phyloP scores from a whole-genome alignment of 2,888 invertebrate species.

The Lathronympha strigana region DNA sequence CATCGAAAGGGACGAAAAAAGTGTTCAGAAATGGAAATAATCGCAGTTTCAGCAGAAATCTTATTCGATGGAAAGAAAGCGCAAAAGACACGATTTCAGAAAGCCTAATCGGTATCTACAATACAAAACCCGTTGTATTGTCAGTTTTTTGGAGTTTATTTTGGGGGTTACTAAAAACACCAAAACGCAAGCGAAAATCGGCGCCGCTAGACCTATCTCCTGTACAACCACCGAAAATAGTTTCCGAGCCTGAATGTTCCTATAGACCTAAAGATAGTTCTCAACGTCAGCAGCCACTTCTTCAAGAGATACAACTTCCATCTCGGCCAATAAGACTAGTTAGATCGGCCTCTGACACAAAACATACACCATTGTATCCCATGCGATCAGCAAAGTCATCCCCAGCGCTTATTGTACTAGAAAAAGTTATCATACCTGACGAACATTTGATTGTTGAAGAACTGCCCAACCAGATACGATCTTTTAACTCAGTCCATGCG shows the following conservation, averaged over 20 bases:
- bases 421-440: neutral
- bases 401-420: neutral
- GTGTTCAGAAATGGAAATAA: neutral
- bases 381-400: neutral
- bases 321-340: neutral
- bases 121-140: neutral
- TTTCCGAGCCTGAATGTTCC: constrained; percentile 6
- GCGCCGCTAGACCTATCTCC: neutral
- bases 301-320: neutral
- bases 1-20: neutral
- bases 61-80: neutral
- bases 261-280: neutral
- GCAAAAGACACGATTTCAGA: neutral
- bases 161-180: neutral
- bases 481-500: neutral
- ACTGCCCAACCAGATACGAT: neutral
- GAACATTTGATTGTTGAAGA: neutral
- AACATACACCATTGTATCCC: neutral
- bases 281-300: neutral
- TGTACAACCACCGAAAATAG: constrained; percentile 6
- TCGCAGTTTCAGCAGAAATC: neutral
- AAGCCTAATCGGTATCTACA: neutral
- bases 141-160: constrained; percentile 10
- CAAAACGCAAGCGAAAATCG: neutral
- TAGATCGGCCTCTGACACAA: neutral